Base-by-base conservation (phyloP, 2,888 invertebrate species). In the Abrostola triplasia region DNA sequence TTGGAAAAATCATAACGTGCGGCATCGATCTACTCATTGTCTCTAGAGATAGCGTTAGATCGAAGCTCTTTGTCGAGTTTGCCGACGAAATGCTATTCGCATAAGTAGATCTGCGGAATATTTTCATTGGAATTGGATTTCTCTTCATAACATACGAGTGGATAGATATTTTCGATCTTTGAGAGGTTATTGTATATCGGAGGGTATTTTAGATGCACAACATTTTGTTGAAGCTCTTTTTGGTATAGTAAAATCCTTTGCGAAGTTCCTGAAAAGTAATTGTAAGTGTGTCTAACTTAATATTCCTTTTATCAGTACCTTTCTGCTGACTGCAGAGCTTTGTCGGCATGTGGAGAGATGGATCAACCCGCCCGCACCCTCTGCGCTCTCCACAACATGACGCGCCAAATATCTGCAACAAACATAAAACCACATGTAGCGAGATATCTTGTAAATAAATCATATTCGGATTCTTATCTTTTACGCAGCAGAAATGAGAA, bases 281-380 rank as follows among this genome's bases (percentile, higher is more conserved):
- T 24, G 24, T 24, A 24, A 24, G 24, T 24, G 24, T 24, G 24
- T 24, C 24, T 24, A 24, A 24, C 24, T 24, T 24, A 24, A 24
- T 24, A 24, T 24, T 24, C 24, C 24, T 24, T 24, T 24, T 13
- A 63, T 77, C 0, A 1, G 24, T 79, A 90, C 94, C 94, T 94
- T 94, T 93, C 93, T 92, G 93, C 92, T 90, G 91, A 86, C 88
- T 88, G 92, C 91, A 91, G 90, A 90, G 88, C 87, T 82, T 88
- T 90, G 88, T 91, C 91, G 90, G 88, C 94, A 93, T 93, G 90
- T 89, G 92, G 88, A 90, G 87, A 81, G 87, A 84, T 83, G 86
- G 73, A 81, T 91, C 88, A 92, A 88, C 85, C 86, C 81, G 87
- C 82, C 83, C 84, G 83, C 79, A 76, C 80, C 65, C 81, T 76